Percentiles rank a stretch among this genome's conserved stretches.
These are phyloP conservation scores for Zygaena filipendulae DNA, from an alignment of 2,888 invertebrate species.

Conservation along the genomic window DNA sequence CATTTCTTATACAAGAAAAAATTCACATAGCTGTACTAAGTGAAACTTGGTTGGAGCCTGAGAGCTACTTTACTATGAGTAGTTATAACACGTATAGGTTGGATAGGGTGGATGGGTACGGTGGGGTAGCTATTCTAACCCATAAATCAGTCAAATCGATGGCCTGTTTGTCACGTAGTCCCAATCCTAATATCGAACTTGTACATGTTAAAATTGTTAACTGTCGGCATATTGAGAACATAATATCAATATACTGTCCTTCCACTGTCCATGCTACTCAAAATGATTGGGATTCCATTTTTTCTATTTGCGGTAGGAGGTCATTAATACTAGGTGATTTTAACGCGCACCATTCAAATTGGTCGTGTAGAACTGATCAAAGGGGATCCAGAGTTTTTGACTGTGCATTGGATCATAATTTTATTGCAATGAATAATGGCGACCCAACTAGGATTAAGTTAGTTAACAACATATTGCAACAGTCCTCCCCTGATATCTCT, in stretches of 20 bases:
- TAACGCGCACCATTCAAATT: slow-evolving; percentile 20
- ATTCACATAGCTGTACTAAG: slow-evolving; percentile 10
- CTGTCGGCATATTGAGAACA: slow-evolving; percentile 14
- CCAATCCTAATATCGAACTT: slow-evolving; percentile 13
- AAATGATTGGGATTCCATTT: slow-evolving; percentile 18
- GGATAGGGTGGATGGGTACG: slow-evolving; percentile 6
- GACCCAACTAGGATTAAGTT: slow-evolving; percentile 13
- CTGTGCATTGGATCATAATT: slow-evolving; percentile 10
- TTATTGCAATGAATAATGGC: slow-evolving; percentile 14
- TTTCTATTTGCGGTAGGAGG: slow-evolving; percentile 8
- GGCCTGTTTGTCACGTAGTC: not conserved
- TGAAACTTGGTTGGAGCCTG: slow-evolving; percentile 11
- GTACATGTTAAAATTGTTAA: slow-evolving; percentile 16
- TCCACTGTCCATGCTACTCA: slow-evolving; percentile 6
- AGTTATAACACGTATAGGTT: slow-evolving; percentile 4
- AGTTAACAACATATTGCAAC: slow-evolving; percentile 14
- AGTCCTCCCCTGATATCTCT: slow-evolving; percentile 18
- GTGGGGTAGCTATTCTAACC: too few species aligned
- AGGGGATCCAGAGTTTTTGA: slow-evolving; percentile 19
- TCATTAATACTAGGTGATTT: slow-evolving; percentile 18
- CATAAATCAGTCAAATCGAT: slow-evolving; percentile 6
- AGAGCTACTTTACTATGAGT: slow-evolving; percentile 2
- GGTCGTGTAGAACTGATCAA: slow-evolving; percentile 19
- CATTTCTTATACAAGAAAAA: too few species aligned
- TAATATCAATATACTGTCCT: slow-evolving; percentile 19